A percentile compares a stretch with the other conserved stretches of the same genome.
Conservation (phyloP, 2,888 invertebrate species). For the Dynastes maya region DNA sequence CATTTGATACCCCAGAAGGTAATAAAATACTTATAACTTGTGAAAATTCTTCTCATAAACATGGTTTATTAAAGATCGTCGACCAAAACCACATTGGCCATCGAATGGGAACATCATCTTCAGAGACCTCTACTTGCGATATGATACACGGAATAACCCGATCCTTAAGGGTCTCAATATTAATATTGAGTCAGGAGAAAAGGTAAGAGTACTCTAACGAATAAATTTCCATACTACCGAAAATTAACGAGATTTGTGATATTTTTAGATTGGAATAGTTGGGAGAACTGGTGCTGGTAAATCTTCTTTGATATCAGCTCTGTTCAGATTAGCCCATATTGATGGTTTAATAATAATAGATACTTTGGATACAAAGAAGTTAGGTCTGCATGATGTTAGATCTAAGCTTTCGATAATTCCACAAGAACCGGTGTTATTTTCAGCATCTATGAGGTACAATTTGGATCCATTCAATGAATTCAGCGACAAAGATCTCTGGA, state of each 20-base stretch:
- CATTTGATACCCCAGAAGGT: slow-evolving; percentile 72
- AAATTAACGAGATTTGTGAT: neutral
- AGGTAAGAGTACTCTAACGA: slow-evolving; percentile 69
- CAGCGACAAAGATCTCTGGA: slow-evolving; percentile 83
- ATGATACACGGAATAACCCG: slow-evolving; percentile 75
- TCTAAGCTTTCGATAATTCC: slow-evolving; percentile 85
- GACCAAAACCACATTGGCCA: slow-evolving; percentile 71
- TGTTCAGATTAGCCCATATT: slow-evolving; percentile 86
- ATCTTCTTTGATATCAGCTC: slow-evolving; percentile 84
- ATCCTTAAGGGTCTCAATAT: slow-evolving; percentile 81
- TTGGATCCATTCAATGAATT: slow-evolving; percentile 86
- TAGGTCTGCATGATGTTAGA: slow-evolving; percentile 85
- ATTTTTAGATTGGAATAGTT: slow-evolving; percentile 82
- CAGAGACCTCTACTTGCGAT: slow-evolving; percentile 76
- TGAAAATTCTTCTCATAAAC: neutral
- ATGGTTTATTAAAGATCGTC: slow-evolving; percentile 38
- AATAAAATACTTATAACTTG: neutral
- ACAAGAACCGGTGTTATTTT: slow-evolving; percentile 73
- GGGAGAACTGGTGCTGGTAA: slow-evolving; percentile 92
- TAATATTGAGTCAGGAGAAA: slow-evolving; percentile 76
- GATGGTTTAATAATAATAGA: slow-evolving; percentile 86
- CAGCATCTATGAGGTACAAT: slow-evolving; percentile 86
- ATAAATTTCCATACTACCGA: neutral
- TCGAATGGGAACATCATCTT: slow-evolving; percentile 75
- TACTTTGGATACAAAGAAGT: slow-evolving; percentile 77